phyloP scores from a whole-genome alignment of 2,888 invertebrate species.

The Macrostomum cliftonense region DNA sequence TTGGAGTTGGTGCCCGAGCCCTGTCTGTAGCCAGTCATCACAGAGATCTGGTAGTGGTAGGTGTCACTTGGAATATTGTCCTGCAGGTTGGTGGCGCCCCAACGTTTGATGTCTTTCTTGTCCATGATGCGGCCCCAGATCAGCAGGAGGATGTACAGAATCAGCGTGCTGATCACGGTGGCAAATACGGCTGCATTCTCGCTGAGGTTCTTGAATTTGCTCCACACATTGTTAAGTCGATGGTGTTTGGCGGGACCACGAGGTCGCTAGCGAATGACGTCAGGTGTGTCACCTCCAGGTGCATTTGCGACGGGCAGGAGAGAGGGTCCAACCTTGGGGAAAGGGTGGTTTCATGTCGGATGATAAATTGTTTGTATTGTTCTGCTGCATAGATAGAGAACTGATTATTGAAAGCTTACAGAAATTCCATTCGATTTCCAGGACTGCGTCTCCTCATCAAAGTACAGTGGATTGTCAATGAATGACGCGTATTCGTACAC shows the following conservation, averaged over 20 bases:
- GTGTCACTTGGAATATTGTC: conserved; percentile 38
- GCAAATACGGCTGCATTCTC: conserved; percentile 36
- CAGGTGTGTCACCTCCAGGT: conserved; percentile 19
- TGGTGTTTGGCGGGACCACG: conserved; percentile 34
- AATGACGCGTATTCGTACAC: too few relatives aligned
- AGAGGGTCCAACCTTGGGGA: too few relatives aligned
- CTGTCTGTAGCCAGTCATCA: conserved; percentile 34
- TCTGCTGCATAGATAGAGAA: too few relatives aligned
- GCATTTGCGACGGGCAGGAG: too few relatives aligned
- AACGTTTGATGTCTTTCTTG: conserved; percentile 28
- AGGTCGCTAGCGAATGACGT: conserved; percentile 36
- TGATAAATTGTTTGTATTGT: too few relatives aligned
- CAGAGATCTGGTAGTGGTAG: conserved; percentile 38
- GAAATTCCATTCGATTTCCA: too few relatives aligned
- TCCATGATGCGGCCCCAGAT: conserved; percentile 31
- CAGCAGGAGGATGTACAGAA: conserved; percentile 24
- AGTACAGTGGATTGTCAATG: too few relatives aligned
- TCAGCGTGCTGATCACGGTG: conserved; percentile 26
- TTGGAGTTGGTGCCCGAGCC: conserved; percentile 27
- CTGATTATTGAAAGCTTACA: too few relatives aligned
- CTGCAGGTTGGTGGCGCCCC: conserved; percentile 37
- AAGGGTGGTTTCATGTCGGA: too few relatives aligned
- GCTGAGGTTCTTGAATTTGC: conserved; percentile 29
- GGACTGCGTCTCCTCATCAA: too few relatives aligned
- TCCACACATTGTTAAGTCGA: conserved; percentile 34